Conservation (phyloP, 2,888 invertebrate species). For the Gisinianus flammeolus region DNA sequence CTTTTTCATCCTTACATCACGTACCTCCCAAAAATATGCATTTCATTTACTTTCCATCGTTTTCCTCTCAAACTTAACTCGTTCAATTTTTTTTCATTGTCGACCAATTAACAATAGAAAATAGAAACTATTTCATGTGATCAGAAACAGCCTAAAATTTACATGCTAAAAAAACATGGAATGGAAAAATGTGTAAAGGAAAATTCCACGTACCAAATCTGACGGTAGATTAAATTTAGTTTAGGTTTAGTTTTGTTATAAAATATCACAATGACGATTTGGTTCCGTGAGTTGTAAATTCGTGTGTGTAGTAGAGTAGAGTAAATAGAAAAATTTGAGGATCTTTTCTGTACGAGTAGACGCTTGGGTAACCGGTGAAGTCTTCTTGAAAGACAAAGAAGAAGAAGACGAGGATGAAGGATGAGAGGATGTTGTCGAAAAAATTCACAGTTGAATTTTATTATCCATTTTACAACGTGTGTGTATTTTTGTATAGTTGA, state of each 20-base stretch:
- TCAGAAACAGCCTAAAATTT: background rate
- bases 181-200: background rate
- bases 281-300: slow-evolving; percentile 56
- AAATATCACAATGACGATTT: slow-evolving; percentile 59
- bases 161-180: background rate
- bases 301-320: slow-evolving; percentile 22
- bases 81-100: background rate
- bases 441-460: background rate
- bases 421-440: background rate
- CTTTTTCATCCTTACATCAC: slow-evolving; percentile 9
- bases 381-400: no score
- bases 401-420: no score
- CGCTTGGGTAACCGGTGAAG: background rate
- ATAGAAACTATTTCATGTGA: background rate
- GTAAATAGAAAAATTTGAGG: background rate
- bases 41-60: background rate
- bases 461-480: background rate
- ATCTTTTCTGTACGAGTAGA: background rate
- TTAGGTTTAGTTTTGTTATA: slow-evolving; percentile 46
- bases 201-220: slow-evolving; percentile 35
- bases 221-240: slow-evolving; percentile 25
- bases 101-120: background rate
- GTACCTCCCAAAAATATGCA: background rate
- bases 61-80: background rate
- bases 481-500: no score